A percentile compares a stretch with the other conserved stretches of the same genome.
Conservation (phyloP, 1,140 invertebrate species). For the Ridgeia piscesae region DNA sequence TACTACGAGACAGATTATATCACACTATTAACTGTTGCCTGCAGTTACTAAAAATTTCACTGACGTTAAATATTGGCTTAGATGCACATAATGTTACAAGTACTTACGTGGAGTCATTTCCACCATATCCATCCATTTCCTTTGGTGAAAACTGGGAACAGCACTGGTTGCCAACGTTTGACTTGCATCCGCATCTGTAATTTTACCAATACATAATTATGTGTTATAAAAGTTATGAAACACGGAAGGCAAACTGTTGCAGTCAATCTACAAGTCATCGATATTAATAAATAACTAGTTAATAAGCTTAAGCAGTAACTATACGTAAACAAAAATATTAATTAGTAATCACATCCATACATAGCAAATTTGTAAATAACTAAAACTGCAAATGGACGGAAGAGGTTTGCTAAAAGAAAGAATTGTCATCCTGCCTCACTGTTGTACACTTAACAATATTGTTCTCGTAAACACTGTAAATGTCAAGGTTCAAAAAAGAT, state of each 20-base stretch:
- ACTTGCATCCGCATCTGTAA: not conserved
- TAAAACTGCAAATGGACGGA: not conserved
- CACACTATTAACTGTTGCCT: too few relatives aligned
- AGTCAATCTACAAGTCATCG: not conserved
- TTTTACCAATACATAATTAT: not conserved
- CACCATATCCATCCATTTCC: not conserved
- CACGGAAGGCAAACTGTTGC: not conserved
- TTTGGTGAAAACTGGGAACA: not conserved
- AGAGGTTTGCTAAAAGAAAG: not conserved
- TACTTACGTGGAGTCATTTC: not conserved
- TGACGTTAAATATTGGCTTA: too few relatives aligned
- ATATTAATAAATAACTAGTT: too few relatives aligned
- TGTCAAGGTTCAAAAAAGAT: too few relatives aligned
- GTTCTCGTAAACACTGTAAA: not conserved
- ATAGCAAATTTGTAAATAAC: not conserved
- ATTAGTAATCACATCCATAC: not conserved
- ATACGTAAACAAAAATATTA: not conserved
- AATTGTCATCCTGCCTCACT: too few relatives aligned
- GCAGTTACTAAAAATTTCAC: too few relatives aligned
- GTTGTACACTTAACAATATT: too few relatives aligned
- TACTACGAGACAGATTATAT: too few relatives aligned
- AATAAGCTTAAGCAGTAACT: not conserved
- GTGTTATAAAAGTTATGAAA: not conserved
- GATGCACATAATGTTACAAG: not conserved
- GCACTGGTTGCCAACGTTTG: not conserved